phyloP scores from a whole-genome alignment of 2,888 invertebrate genomes.

The Ormyrus thymus region DNA sequence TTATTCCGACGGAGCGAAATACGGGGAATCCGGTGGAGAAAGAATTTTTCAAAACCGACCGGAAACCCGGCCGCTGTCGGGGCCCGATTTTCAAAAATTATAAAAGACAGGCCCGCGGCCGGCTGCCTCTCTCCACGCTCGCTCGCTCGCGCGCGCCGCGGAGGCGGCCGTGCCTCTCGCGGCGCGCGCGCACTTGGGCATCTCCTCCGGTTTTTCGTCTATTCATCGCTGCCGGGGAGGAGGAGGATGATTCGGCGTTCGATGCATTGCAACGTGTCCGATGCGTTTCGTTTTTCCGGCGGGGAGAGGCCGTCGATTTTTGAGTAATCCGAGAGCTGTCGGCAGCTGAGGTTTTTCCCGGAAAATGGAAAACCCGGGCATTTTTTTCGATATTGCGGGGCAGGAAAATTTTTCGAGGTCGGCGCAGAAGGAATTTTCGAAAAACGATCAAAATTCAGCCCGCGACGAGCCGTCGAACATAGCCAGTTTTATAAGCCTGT shows the following conservation, averaged over 20 bases:
- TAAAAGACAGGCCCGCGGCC: conserved; percentile 9
- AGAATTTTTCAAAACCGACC: conserved; percentile 22
- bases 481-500: background rate
- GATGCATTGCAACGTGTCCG: too few relatives aligned
- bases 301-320: too few relatives aligned
- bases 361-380: too few relatives aligned
- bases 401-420: conserved; percentile 1
- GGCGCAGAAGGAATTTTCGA: background rate
- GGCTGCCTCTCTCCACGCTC: background rate
- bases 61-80: conserved; percentile 9
- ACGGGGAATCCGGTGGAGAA: conserved; percentile 2
- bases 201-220: background rate
- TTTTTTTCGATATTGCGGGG: background rate
- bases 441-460: background rate
- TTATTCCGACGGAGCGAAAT: conserved; percentile 17
- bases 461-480: background rate
- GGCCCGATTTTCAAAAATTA: conserved; percentile 22
- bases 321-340: too few relatives aligned
- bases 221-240: too few relatives aligned
- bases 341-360: too few relatives aligned
- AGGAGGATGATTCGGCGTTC: too few relatives aligned
- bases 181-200: conserved; percentile 24
- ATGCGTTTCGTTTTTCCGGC: too few relatives aligned
- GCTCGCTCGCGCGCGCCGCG: background rate
- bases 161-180: background rate